These are phyloP conservation scores for Poecilia gillii DNA, from an alignment of 2,797 vertebrate species.

Conservation along the genomic window DNA sequence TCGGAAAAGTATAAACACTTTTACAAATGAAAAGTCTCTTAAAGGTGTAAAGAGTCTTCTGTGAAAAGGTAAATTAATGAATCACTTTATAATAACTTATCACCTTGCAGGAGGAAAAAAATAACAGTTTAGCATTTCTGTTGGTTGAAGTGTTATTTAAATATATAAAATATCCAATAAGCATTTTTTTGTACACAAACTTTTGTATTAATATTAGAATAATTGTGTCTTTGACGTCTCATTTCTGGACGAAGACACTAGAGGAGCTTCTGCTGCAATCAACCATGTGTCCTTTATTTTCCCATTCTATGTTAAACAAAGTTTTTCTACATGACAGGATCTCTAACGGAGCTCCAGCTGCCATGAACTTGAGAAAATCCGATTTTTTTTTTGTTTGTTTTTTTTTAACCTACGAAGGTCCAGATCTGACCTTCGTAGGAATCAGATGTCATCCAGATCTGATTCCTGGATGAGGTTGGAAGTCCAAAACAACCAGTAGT, in stretches of 20 bases:
- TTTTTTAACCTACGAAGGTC: too few relatives aligned
- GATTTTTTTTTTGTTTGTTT: not conserved
- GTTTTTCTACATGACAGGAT: not conserved
- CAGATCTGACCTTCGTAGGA: too few relatives aligned
- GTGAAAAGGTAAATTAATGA: not conserved
- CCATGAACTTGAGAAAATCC: not conserved
- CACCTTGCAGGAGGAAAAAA: not conserved
- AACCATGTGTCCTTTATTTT: not conserved
- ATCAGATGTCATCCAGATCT: too few relatives aligned
- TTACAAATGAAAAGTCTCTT: not conserved
- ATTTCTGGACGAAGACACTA: not conserved
- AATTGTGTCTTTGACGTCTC: not conserved
- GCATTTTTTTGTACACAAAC: not conserved
- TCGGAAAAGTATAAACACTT: too few relatives aligned
- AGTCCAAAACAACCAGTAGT: not conserved
- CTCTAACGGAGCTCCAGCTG: not conserved
- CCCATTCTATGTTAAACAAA: not conserved
- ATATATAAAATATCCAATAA: not conserved
- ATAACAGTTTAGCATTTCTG: not conserved
- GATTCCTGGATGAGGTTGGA: not conserved
- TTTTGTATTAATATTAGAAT: not conserved
- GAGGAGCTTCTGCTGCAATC: not conserved
- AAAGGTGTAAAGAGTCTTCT: not conserved
- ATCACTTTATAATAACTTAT: not conserved
- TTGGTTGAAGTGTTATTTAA: not conserved